These are phyloP conservation scores for Episyrphus balteatus DNA, from an alignment of 1,140 invertebrate species.

Conservation along the genomic window DNA sequence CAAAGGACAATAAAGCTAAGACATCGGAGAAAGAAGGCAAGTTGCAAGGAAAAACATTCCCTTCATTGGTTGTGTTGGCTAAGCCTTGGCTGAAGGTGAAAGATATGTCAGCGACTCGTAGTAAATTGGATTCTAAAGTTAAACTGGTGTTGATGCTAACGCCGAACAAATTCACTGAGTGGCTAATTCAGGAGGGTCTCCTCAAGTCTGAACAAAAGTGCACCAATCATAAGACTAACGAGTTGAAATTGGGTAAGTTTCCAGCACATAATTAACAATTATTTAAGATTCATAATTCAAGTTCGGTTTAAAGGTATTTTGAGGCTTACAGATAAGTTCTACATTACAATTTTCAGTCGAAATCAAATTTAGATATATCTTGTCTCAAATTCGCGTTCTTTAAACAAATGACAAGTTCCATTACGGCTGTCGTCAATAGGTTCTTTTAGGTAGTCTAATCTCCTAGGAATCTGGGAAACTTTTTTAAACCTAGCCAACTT, in stretches of 20 bases:
- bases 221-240: constrained; percentile 48
- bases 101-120: constrained; percentile 45
- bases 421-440: no score
- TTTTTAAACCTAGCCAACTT: no score
- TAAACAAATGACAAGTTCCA: no score
- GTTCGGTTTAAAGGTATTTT: no score
- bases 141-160: constrained; percentile 67
- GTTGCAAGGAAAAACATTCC: constrained; percentile 70
- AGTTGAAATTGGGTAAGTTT: constrained; percentile 54
- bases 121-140: constrained; percentile 56
- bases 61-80: constrained; percentile 69
- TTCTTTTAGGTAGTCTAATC: no score
- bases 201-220: constrained; percentile 68
- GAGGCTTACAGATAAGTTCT: no score
- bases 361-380: no score
- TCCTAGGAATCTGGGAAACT: no score
- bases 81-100: constrained; percentile 60
- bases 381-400: no score
- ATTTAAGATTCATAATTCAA: no score
- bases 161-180: constrained; percentile 74
- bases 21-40: constrained; percentile 49
- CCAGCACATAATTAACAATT: neutral
- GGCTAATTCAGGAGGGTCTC: constrained; percentile 74
- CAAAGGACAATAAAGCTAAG: constrained; percentile 48
- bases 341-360: no score